Evolutionary conservation across 2,797 vertebrate species (phyloP).

Genomic region (Lepus oiostolus): DNA sequence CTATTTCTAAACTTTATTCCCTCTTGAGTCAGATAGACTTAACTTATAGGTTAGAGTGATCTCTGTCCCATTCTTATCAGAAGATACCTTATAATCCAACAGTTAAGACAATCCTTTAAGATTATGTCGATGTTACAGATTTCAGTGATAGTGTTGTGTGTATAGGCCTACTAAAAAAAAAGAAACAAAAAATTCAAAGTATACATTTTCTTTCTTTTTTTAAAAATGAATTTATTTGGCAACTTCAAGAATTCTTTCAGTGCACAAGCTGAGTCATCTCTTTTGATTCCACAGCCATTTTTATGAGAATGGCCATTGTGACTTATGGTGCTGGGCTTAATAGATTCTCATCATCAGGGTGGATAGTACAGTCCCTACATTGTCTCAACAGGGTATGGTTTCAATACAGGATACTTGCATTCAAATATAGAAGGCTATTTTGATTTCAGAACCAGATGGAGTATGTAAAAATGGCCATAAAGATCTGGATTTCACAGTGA

Average conservation of each 20-base stretch:
- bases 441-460: slow-evolving; percentile 58
- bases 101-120: not conserved
- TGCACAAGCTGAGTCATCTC: not conserved
- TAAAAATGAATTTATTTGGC: not conserved
- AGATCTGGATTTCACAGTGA: not conserved
- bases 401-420: not conserved
- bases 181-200: not conserved
- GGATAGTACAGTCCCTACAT: not conserved
- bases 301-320: not conserved
- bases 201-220: not conserved
- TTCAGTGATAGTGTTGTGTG: not conserved
- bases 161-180: not conserved
- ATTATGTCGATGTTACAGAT: not conserved
- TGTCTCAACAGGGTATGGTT: not conserved
- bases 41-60: not conserved
- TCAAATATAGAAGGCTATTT: slow-evolving; percentile 20
- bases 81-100: not conserved
- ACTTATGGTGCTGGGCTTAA: not conserved
- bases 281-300: not conserved
- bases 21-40: not conserved
- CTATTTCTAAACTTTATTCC: not conserved
- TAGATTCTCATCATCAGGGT: not conserved
- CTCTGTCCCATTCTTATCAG: not conserved
- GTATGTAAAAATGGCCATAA: slow-evolving; percentile 33
- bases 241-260: slow-evolving; percentile 33